Evolutionary conservation across 2,113 vertebrate species (phyloP).

Genomic region (Zeus faber): DNA sequence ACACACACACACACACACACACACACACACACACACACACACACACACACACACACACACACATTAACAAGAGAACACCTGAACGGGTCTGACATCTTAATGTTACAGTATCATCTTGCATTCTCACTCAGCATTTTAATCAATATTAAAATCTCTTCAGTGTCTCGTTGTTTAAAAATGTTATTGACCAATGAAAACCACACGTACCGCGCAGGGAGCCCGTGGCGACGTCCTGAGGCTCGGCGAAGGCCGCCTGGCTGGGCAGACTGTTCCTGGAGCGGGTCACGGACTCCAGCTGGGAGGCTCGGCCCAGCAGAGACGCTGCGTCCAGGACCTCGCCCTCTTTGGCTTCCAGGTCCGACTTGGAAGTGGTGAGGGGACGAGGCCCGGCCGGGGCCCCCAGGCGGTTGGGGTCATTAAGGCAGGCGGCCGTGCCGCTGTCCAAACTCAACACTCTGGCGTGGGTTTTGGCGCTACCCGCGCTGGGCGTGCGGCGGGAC

Average conservation of each 20-base stretch:
- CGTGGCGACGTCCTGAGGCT: slow-evolving; percentile 82
- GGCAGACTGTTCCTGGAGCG: slow-evolving; percentile 97
- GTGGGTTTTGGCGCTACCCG: slow-evolving; percentile 88
- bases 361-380: slow-evolving; percentile 96
- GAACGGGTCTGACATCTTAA: neutral
- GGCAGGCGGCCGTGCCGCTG: slow-evolving; percentile 93
- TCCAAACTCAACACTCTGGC: slow-evolving; percentile 94
- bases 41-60: neutral
- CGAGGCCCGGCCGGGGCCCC: slow-evolving; percentile 85
- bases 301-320: slow-evolving; percentile 92
- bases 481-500: slow-evolving; percentile 84
- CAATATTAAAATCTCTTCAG: too few species aligned
- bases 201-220: slow-evolving; percentile 84
- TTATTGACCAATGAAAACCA: too few species aligned
- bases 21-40: neutral
- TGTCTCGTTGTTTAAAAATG: neutral
- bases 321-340: slow-evolving; percentile 97
- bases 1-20: neutral
- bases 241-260: slow-evolving; percentile 85
- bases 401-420: slow-evolving; percentile 86
- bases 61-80: neutral
- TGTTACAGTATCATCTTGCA: too few species aligned
- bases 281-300: slow-evolving; percentile 96
- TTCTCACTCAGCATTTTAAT: too few species aligned
- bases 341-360: slow-evolving; percentile 99